These are phyloP conservation scores for Oscheius myriophilus DNA, from an alignment of 2,888 invertebrate species.

Conservation along the genomic window DNA sequence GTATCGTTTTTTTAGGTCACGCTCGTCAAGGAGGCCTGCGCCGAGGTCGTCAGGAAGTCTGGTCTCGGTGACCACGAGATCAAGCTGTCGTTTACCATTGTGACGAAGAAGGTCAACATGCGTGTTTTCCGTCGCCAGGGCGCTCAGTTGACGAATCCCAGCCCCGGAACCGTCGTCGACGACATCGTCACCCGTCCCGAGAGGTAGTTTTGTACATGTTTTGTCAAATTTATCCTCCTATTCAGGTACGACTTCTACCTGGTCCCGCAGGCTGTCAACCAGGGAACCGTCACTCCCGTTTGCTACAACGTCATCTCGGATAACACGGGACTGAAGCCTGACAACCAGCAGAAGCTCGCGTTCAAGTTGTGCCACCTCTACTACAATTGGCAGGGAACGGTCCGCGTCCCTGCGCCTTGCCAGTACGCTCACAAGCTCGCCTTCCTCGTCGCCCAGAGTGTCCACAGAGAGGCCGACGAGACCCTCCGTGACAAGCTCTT, in stretches of 20 bases:
- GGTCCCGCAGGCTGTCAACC: conserved; percentile 84
- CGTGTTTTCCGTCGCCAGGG: conserved; percentile 72
- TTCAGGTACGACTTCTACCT: conserved; percentile 83
- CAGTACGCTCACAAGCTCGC: conserved; percentile 95
- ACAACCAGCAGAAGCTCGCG: conserved; percentile 82
- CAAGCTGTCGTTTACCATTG: conserved; percentile 82
- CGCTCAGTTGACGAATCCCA: conserved; percentile 78
- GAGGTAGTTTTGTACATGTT: background rate
- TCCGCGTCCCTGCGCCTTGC: conserved; percentile 89
- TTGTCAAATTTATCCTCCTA: background rate
- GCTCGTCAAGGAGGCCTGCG: conserved; percentile 46
- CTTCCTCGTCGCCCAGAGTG: conserved; percentile 84
- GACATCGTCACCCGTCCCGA: conserved; percentile 70
- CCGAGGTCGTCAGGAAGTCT: conserved; percentile 34
- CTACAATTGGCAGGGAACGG: conserved; percentile 82
- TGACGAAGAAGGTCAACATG: conserved; percentile 91
- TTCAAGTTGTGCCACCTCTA: conserved; percentile 89
- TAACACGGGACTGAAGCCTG: conserved; percentile 78
- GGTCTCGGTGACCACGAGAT: conserved; percentile 76
- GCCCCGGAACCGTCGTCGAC: conserved; percentile 87
- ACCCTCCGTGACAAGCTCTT: conserved; percentile 50
- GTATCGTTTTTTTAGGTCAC: conserved; percentile 68
- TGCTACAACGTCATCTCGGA: conserved; percentile 87
- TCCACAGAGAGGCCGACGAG: conserved; percentile 75
- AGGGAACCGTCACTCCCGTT: conserved; percentile 91